These are phyloP conservation scores for Menidia beryllina DNA, from an alignment of 2,113 vertebrate species.

Conservation along the genomic window DNA sequence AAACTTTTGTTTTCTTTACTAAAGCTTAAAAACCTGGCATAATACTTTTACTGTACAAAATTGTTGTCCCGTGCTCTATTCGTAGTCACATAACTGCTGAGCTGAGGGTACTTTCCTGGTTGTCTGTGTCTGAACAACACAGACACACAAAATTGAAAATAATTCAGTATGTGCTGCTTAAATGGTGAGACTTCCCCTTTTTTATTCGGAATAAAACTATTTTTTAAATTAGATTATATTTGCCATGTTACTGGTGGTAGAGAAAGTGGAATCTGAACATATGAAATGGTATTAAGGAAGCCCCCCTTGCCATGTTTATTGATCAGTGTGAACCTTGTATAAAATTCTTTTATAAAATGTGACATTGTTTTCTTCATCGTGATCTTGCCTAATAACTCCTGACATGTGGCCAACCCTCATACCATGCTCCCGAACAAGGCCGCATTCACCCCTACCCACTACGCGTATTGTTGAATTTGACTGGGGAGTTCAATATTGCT, in stretches of 20 bases:
- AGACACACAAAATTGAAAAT: no score
- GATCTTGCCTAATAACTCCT: conserved; percentile 15
- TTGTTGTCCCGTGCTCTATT: conserved; percentile 4
- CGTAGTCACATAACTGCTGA: conserved; percentile 6
- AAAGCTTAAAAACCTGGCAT: neutral
- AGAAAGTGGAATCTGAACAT: neutral
- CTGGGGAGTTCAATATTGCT: conserved; percentile 63
- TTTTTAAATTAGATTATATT: neutral
- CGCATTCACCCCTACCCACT: conserved; percentile 54
- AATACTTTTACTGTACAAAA: conserved; percentile 3
- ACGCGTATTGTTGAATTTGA: conserved; percentile 62
- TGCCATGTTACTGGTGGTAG: no score
- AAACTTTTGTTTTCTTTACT: neutral
- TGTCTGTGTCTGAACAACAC: no score
- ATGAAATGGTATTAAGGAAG: conserved; percentile 2
- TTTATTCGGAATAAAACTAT: no score
- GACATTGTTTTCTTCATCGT: neutral
- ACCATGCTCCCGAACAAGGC: conserved; percentile 45
- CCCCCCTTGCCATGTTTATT: neutral
- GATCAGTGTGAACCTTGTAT: neutral
- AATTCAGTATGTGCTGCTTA: no score
- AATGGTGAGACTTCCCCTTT: no score
- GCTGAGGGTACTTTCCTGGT: conserved; percentile 26
- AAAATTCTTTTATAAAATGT: neutral
- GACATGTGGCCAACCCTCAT: conserved; percentile 28